phyloP scores from a whole-genome alignment of 1,140 invertebrate species.

The Monochamus saltuarius region DNA sequence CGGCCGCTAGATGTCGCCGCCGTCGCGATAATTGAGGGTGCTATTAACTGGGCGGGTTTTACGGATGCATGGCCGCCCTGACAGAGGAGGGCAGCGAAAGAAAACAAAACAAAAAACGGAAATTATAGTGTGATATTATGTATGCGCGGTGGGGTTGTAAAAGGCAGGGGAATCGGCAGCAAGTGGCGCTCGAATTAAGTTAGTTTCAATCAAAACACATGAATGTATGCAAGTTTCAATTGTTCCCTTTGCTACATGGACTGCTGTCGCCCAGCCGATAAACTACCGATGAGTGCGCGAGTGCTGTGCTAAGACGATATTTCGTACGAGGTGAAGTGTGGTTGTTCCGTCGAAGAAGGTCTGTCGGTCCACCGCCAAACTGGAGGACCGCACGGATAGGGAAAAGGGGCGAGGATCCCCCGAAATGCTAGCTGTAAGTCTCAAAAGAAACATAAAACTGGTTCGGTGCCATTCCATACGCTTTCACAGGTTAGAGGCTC shows the following conservation, averaged over 20 bases:
- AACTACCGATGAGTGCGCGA: constrained; percentile 19
- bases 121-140: constrained; percentile 53
- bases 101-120: constrained; percentile 51
- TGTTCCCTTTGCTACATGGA: constrained; percentile 16
- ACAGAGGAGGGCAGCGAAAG: constrained; percentile 50
- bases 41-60: constrained; percentile 54
- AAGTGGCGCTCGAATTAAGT: constrained; percentile 51
- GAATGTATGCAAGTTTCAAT: constrained; percentile 44
- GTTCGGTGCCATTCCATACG: no score
- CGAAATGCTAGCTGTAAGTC: constrained; percentile 49
- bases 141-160: constrained; percentile 50
- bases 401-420: constrained; percentile 50
- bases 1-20: constrained; percentile 36
- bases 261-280: not conserved
- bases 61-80: constrained; percentile 53
- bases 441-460: not conserved
- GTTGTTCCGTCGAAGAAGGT: constrained; percentile 12
- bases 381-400: constrained; percentile 49
- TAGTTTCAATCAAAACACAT: constrained; percentile 54
- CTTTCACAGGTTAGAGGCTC: no score
- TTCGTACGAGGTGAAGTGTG: constrained; percentile 6
- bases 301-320: constrained; percentile 29
- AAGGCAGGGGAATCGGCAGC: constrained; percentile 43
- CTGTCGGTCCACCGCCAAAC: constrained; percentile 36
- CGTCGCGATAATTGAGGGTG: constrained; percentile 49